Base-by-base conservation (phyloP, 2,888 invertebrate genomes). In the Meloe dianella region DNA sequence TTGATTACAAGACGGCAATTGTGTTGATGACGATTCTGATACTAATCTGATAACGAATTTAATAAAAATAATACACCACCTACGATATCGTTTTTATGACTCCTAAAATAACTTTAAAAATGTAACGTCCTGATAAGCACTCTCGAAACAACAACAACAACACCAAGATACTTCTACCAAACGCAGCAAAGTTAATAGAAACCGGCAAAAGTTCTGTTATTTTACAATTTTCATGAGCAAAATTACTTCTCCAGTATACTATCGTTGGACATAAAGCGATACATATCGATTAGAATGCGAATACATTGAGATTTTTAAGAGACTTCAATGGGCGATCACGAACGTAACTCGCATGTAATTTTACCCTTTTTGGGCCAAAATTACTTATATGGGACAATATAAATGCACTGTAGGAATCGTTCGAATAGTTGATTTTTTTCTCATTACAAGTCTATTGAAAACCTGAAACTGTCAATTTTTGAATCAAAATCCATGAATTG, bases 31-130 rank as follows among this genome's bases (percentile, higher is more conserved):
- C 51, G 24, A 24, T 51, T 51, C 22, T 51, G 51, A 51, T 51
- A 51, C 12, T 4, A 51, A 51, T 51, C 51, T 24, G 51, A 51
- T 51, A 51, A 51, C 51, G 8, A 51, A 47, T 47, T 51, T 51
- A 4, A 51, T 10, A 51, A 51, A 51, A 24, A 22, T 51, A 51
- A 41, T 20, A 20, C 47, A 51, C 51, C 51, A 51, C 51, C 51
- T 51, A 51, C 51, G 47, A 1, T 8, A 9, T 0, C 0, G 20
- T n/a, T 47, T 47, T 47, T 47, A 47, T 20, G 20, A 20, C 47
- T 47, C 9, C 10, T 0, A 20, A 47, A 47, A 20, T 47, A 47
- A 3, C 10, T 20, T 20, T 20, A 47, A 20, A 47, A 47, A 47
- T 47, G 20, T 10, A 47, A 47, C n/a, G 17, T 41, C 1, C n/a